These are phyloP conservation scores for Arbacia lixula DNA, from an alignment of 53 echinoderm and acorn worm genomes.

Conservation along the genomic window DNA sequence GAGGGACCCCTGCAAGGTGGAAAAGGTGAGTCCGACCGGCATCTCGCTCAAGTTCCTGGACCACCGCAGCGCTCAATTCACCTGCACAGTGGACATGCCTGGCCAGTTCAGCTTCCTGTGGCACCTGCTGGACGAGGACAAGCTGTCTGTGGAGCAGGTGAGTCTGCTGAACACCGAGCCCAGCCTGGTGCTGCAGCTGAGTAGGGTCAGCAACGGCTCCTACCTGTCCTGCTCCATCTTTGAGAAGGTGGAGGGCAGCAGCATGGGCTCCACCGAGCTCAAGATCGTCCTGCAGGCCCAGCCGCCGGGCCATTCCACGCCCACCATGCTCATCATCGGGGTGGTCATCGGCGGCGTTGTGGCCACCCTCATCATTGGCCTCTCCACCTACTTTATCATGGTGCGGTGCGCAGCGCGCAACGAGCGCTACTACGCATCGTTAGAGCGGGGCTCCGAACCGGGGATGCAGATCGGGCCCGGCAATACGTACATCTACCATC, in stretches of 20 bases:
- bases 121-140: slow-evolving; percentile 36
- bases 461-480: slow-evolving; percentile 30
- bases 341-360: slow-evolving; percentile 21
- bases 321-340: slow-evolving; percentile 39
- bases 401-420: slow-evolving; percentile 13
- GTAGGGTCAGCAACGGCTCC: slow-evolving; percentile 37
- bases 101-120: slow-evolving; percentile 19
- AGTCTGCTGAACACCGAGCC: slow-evolving; percentile 6
- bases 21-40: neutral
- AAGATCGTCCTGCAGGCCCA: slow-evolving; percentile 24
- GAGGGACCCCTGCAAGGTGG: neutral
- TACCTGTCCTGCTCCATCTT: slow-evolving; percentile 35
- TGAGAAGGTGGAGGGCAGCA: slow-evolving; percentile 17
- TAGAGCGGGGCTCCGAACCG: slow-evolving; percentile 19
- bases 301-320: neutral
- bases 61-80: slow-evolving; percentile 24
- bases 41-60: slow-evolving; percentile 15
- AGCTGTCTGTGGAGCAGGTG: neutral
- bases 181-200: slow-evolving; percentile 3
- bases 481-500: slow-evolving; percentile 24
- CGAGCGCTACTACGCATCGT: slow-evolving; percentile 31
- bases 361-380: neutral
- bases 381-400: slow-evolving; percentile 30
- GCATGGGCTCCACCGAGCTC: slow-evolving; percentile 21
- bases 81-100: slow-evolving; percentile 1